A percentile compares a stretch with the other conserved stretches of the same genome.
These are phyloP conservation scores for Turnix velox DNA, from an alignment of 2,113 vertebrate species.

Conservation along the genomic window DNA sequence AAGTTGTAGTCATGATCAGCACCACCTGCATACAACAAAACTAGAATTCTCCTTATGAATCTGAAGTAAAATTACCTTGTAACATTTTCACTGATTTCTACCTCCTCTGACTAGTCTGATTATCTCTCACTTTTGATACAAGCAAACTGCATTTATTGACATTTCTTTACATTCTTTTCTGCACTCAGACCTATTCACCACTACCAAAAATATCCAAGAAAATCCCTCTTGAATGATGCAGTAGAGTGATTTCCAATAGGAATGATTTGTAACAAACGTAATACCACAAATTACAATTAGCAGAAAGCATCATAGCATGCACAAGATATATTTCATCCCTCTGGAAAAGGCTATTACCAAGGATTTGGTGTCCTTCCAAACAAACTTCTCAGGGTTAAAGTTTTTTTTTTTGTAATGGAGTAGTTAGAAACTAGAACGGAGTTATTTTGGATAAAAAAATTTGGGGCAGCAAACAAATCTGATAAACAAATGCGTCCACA, in stretches of 20 bases:
- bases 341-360: background rate
- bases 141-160: background rate
- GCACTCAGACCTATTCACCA: background rate
- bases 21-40: background rate
- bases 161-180: background rate
- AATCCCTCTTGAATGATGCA: background rate
- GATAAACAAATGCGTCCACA: background rate
- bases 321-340: background rate
- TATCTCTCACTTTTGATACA: background rate
- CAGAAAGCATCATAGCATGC: background rate
- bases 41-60: background rate
- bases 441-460: background rate
- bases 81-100: background rate
- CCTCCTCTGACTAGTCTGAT: background rate
- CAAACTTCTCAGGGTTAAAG: background rate
- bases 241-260: background rate
- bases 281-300: background rate
- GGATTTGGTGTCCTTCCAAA: background rate
- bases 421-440: background rate
- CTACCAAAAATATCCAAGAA: background rate
- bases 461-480: background rate
- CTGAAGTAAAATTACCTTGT: background rate
- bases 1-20: background rate
- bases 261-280: background rate
- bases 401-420: background rate